Conservation (phyloP, 2,113 vertebrate genomes). For the Oreamnos americanus region DNA sequence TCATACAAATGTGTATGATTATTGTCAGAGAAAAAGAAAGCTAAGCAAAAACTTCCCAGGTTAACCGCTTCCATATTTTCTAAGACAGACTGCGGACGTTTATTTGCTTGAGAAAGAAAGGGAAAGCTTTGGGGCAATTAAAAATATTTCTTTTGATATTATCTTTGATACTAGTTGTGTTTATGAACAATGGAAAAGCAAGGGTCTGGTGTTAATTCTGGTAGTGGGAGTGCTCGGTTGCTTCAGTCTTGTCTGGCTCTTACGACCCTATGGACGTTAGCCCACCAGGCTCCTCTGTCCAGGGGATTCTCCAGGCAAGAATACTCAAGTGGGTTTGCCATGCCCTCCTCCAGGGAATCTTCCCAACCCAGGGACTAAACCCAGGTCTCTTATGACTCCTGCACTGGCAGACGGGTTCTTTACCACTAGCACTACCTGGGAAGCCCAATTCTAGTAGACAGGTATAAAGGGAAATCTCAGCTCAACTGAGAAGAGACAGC, state of each 20-base stretch:
- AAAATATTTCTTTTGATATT: not conserved
- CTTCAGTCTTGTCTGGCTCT: not conserved
- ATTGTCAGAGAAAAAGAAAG: constrained; percentile 15
- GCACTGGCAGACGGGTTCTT: not conserved
- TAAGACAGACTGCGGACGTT: not conserved
- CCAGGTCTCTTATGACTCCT: not conserved
- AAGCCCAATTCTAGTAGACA: not conserved
- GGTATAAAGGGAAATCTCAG: not conserved
- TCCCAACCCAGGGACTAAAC: not conserved
- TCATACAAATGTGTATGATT: not conserved
- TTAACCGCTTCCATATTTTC: not conserved
- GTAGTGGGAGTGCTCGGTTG: fast-evolving
- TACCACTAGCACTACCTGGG: not conserved
- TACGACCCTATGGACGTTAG: not conserved
- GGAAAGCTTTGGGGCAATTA: not conserved
- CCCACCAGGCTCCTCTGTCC: not conserved
- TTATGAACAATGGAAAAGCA: not conserved
- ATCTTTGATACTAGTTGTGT: not conserved
- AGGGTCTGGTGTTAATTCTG: not conserved
- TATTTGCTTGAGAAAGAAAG: not conserved
- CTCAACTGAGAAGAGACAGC: not conserved
- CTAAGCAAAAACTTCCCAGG: not conserved
- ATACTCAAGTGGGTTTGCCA: not conserved
- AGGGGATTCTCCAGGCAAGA: not conserved
- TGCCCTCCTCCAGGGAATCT: not conserved